phyloP scores from a whole-genome alignment of 2,797 vertebrate species.

The Myioborus miniatus region DNA sequence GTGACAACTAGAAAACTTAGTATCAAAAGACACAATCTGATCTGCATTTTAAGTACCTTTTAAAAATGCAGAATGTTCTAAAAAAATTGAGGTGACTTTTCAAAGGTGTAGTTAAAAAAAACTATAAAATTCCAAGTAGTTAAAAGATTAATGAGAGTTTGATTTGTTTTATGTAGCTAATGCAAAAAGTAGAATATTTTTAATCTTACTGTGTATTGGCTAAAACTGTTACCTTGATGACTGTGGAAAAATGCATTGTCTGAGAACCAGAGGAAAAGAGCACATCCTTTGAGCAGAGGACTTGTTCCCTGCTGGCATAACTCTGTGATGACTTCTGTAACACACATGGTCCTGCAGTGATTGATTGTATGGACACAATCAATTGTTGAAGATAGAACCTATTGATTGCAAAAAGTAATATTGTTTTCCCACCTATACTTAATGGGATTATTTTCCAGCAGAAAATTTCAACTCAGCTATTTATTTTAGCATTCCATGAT shows the following conservation, averaged over 20 bases:
- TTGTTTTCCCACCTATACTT: neutral
- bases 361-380: neutral
- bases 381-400: neutral
- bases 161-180: neutral
- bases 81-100: neutral
- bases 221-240: slow-evolving; percentile 55
- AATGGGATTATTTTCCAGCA: neutral
- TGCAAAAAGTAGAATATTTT: slow-evolving; percentile 28
- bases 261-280: neutral
- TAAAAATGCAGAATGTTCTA: neutral
- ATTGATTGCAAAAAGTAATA: neutral
- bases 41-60: neutral
- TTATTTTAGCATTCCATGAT: neutral
- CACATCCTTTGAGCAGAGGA: neutral
- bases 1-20: neutral
- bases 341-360: neutral
- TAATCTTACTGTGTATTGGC: slow-evolving; percentile 3
- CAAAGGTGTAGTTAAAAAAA: neutral
- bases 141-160: neutral
- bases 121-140: neutral
- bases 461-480: neutral
- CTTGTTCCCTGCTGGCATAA: neutral
- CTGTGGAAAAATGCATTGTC: neutral
- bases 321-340: neutral
- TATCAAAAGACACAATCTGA: slow-evolving; percentile 19